Percentiles rank a stretch among this genome's conserved stretches.
phyloP scores from a whole-genome alignment of 2,888 invertebrate species.

The Agriopis leucophaearia region DNA sequence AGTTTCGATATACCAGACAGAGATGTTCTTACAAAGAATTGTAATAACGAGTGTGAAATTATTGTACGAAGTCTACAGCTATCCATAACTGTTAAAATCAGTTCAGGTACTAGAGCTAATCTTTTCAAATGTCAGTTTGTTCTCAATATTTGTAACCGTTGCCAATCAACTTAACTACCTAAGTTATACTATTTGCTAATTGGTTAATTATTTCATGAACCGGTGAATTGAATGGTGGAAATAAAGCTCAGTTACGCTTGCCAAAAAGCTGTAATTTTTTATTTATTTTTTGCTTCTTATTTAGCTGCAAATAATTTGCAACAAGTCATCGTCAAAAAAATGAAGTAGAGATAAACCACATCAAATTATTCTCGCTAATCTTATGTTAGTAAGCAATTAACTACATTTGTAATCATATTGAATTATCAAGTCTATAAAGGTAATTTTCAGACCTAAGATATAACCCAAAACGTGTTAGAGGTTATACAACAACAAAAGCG shows the following conservation, averaged over 20 bases:
- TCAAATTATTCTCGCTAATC: neutral
- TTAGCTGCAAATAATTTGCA: neutral
- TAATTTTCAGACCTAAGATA: neutral
- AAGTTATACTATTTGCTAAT: slow-evolving; percentile 34
- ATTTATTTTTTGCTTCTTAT: neutral
- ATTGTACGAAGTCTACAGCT: slow-evolving; percentile 24
- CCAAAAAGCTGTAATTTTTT: neutral
- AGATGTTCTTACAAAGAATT: slow-evolving; percentile 15
- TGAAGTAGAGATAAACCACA: neutral
- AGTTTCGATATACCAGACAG: slow-evolving; percentile 4
- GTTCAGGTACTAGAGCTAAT: slow-evolving; percentile 27
- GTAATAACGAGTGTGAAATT: slow-evolving; percentile 10
- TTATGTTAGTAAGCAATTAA: neutral
- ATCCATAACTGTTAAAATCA: slow-evolving; percentile 28
- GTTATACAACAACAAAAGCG: slow-evolving; percentile 26
- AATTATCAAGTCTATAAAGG: neutral
- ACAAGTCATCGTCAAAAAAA: neutral
- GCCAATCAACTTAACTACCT: slow-evolving; percentile 34
- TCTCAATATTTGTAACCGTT: slow-evolving; percentile 37
- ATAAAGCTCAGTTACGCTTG: slow-evolving; percentile 26
- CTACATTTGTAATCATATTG: neutral
- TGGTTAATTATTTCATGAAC: slow-evolving; percentile 38
- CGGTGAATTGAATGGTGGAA: slow-evolving; percentile 37
- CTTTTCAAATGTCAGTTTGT: slow-evolving; percentile 24
- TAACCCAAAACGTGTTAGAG: neutral